Conservation (phyloP, 2,888 invertebrate species). For the Tryphoninae sp. region DNA sequence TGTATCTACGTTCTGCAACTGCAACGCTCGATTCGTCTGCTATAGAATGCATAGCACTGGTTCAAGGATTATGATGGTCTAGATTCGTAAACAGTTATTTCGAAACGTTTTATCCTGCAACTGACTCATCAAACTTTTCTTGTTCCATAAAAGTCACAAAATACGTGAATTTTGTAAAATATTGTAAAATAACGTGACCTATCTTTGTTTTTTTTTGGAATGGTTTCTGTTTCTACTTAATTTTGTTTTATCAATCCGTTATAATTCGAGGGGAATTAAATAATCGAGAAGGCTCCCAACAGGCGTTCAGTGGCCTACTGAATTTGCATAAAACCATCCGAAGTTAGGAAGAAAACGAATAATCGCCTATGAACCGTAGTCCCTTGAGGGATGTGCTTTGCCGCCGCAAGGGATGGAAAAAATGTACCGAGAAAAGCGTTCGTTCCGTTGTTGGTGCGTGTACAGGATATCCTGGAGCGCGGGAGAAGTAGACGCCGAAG, state of each 20-base stretch:
- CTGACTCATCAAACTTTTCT: too few species aligned
- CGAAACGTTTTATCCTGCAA: too few species aligned
- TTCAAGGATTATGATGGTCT: too few species aligned
- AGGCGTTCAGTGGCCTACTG: not conserved
- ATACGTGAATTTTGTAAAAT: too few species aligned
- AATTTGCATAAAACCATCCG: not conserved
- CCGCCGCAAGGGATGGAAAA: constrained; percentile 5
- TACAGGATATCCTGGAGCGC: not conserved
- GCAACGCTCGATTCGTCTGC: too few species aligned
- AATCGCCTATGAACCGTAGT: not conserved
- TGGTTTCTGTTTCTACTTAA: too few species aligned
- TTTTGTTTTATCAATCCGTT: too few species aligned
- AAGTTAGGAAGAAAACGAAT: not conserved
- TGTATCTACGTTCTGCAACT: not conserved
- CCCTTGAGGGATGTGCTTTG: not conserved
- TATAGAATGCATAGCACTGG: too few species aligned
- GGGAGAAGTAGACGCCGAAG: not conserved
- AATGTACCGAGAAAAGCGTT: not conserved
- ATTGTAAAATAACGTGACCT: too few species aligned
- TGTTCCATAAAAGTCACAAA: too few species aligned
- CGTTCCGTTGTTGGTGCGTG: not conserved
- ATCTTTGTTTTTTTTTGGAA: too few species aligned
- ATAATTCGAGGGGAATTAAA: not conserved
- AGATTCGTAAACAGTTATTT: too few species aligned
- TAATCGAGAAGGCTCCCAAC: not conserved